Percentiles rank a stretch among this genome's conserved stretches.
These are phyloP conservation scores for Cotesia chilonis DNA, from an alignment of 1,140 invertebrate genomes.

Conservation along the genomic window DNA sequence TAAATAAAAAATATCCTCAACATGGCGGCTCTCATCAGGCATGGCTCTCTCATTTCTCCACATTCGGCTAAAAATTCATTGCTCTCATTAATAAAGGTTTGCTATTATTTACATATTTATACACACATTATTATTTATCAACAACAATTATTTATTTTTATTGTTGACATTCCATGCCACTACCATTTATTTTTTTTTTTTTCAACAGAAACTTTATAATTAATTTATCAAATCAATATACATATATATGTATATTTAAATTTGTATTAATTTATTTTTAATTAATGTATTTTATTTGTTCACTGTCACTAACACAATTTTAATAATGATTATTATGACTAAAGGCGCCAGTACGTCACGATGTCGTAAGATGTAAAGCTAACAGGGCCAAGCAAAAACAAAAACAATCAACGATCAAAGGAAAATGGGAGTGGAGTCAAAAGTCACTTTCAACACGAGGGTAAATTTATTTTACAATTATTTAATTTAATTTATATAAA, in stretches of 20 bases:
- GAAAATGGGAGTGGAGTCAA: constrained; percentile 35
- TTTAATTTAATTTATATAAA: constrained; percentile 6
- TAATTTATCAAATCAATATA: too few species aligned
- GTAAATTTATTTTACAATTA: constrained; percentile 38
- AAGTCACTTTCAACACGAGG: constrained; percentile 39
- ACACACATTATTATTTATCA: background rate
- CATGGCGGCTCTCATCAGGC: constrained; percentile 72
- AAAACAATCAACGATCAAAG: background rate
- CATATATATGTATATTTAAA: too few species aligned
- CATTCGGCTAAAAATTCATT: constrained; percentile 34
- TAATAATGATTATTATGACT: background rate
- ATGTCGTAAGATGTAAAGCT: constrained; percentile 4
- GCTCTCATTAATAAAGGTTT: constrained; percentile 46
- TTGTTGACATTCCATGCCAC: too few species aligned
- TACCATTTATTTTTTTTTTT: too few species aligned
- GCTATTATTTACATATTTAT: constrained; percentile 32
- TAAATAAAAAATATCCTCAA: constrained; percentile 42
- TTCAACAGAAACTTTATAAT: too few species aligned
- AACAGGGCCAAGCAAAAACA: constrained; percentile 6
- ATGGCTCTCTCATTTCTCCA: constrained; percentile 58
- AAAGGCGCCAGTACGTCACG: constrained; percentile 23
- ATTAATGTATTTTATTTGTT: background rate
- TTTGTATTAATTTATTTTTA: background rate
- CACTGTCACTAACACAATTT: background rate
- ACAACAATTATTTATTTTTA: background rate